Conservation (phyloP, 2,888 invertebrate genomes). For the Apoderus coryli region DNA sequence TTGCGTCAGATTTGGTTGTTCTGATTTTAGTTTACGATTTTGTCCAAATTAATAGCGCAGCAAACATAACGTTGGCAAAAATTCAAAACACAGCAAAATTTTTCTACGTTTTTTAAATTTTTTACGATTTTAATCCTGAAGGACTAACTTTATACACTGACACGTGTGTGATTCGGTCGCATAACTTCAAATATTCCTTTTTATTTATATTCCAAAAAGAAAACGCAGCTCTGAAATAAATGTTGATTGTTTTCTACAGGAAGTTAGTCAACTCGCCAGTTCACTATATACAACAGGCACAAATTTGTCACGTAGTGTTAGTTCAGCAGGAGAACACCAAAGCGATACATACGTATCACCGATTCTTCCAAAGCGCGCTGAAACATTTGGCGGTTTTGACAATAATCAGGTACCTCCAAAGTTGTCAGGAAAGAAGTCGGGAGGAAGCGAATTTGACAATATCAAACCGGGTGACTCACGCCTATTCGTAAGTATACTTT, state of each 20-base stretch:
- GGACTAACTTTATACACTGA: no score
- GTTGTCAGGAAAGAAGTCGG: constrained; percentile 28
- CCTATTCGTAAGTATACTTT: no score
- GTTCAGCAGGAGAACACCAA: constrained; percentile 87
- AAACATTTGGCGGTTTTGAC: constrained; percentile 94
- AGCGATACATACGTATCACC: constrained; percentile 75
- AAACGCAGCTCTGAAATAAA: no score
- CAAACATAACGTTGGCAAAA: no score
- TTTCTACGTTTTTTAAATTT: no score
- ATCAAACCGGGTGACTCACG: constrained; percentile 31
- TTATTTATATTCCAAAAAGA: no score
- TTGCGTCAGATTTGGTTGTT: no score
- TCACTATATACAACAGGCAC: constrained; percentile 59
- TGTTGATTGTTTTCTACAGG: constrained; percentile 40
- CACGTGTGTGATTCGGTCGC: neutral
- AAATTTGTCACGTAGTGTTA: constrained; percentile 76
- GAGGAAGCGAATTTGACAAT: constrained; percentile 31
- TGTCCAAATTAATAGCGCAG: no score
- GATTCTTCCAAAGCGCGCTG: constrained; percentile 79
- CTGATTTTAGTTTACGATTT: no score
- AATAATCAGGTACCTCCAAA: constrained; percentile 29
- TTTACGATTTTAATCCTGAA: no score
- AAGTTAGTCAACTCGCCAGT: constrained; percentile 61
- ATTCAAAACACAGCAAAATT: no score
- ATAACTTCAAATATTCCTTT: constrained; percentile 7